Percentiles rank a stretch among this genome's conserved stretches.
phyloP scores from a whole-genome alignment of 2,113 vertebrate species.

The Nannospalax galili region DNA sequence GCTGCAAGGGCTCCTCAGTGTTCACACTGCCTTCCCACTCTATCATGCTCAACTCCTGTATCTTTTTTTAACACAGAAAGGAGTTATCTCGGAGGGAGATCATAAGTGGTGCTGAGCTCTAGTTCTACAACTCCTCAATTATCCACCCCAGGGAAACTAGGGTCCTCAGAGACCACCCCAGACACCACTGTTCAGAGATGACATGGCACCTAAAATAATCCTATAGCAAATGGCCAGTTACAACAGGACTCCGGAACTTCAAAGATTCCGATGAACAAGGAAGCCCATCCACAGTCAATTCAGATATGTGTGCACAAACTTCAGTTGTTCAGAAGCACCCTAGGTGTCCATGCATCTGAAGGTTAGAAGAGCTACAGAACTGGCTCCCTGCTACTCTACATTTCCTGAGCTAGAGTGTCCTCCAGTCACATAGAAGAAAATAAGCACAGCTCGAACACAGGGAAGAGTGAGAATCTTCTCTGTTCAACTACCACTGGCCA shows the following conservation, averaged over 20 bases:
- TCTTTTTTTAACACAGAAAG: not conserved
- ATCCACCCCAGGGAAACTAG: not conserved
- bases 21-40: conserved; percentile 1
- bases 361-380: not conserved
- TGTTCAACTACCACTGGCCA: not conserved
- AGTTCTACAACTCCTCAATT: not conserved
- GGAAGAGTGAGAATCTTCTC: not conserved
- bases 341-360: not conserved
- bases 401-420: not conserved
- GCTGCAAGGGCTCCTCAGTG: not conserved
- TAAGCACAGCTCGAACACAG: not conserved
- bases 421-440: not conserved
- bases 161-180: not conserved
- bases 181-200: not conserved
- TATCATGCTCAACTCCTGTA: not conserved
- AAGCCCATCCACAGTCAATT: not conserved
- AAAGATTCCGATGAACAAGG: not conserved
- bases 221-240: not conserved
- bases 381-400: not conserved
- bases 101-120: not conserved
- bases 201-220: not conserved
- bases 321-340: too few species aligned
- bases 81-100: not conserved
- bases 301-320: not conserved
- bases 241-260: not conserved